Base-by-base conservation (phyloP, 2,797 vertebrate species). In the Tarsius wallacei region DNA sequence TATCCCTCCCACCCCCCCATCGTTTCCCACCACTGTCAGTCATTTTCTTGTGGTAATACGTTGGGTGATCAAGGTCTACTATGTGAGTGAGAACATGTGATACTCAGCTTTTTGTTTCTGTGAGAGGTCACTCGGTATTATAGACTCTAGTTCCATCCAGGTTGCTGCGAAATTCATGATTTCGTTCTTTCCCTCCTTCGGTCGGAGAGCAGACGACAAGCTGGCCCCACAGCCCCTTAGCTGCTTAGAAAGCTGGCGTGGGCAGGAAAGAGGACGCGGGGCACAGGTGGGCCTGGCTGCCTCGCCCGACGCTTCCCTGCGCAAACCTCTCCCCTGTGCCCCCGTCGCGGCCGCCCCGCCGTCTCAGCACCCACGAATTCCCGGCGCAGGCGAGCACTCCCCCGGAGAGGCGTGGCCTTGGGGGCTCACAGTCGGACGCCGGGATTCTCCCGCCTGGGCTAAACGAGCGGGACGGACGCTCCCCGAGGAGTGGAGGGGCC, bases 201-300 rank as follows among this genome's bases (percentile, higher is more conserved):
- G 3, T 21, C 26, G 31, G 70, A 87, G 7, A 71, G 7, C 13
- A 64, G 66, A 74, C 70, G 33, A 11, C 31, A 57, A 49, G 1
- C 53, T 49, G 53, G 57, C 26, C 21, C 16, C 47, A 7, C 1
- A 53, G 55, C 55, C 61, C 49, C 2, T 14, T 70, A 49, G 26
- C 47, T 22, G 12, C 24, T 17, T 42, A 1, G 51, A 28, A 21
- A 80, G 0, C 51, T 91, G 42, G 53, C 0, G 0, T 5, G 17
- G 28, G 16, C 61, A 80, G 0, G 47, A 49, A 22, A 80, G 74
- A 59, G 68, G 31, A 63, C 86, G 82, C 82, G 7, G 4, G 21
- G 59, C 16, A 5, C 13, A 93, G 47, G 31, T 33, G 2, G 28
- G 16, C 49, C 33, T 76, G 8, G 5, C 26, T 31, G 13, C 22